Conservation (phyloP, 2,888 invertebrate genomes). For the Conops quadrifasciatus region DNA sequence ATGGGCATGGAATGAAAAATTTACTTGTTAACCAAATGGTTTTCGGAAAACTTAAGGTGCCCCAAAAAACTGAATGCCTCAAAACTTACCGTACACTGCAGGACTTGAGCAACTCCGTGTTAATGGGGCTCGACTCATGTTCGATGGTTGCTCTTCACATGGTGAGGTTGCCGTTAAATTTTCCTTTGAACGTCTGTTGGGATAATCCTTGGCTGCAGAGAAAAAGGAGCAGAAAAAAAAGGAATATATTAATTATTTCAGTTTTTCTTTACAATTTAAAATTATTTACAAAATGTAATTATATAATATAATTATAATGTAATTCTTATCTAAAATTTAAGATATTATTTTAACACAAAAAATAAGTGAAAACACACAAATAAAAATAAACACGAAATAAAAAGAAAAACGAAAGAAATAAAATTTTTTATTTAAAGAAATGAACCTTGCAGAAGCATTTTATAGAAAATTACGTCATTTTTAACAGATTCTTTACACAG, state of each 20-base stretch:
- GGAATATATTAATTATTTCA: neutral
- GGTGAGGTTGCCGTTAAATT: constrained; percentile 62
- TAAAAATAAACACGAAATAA: neutral
- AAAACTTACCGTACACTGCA: constrained; percentile 64
- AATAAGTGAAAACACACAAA: neutral
- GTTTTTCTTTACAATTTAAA: no score
- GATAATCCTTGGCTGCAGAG: constrained; percentile 74
- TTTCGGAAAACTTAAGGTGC: no score
- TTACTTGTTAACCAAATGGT: no score
- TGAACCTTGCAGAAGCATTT: no score
- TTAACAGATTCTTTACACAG: no score
- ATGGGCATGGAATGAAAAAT: no score
- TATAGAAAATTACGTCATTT: no score
- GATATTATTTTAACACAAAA: no score
- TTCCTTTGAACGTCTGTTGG: constrained; percentile 72
- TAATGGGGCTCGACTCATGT: constrained; percentile 65
- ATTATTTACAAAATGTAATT: neutral
- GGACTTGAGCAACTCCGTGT: constrained; percentile 69
- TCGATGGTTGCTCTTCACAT: constrained; percentile 73
- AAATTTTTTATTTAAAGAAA: no score
- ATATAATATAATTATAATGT: neutral
- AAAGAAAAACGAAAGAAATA: no score
- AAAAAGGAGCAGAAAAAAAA: constrained; percentile 27
- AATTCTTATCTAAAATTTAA: neutral
- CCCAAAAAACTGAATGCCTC: neutral